Percentiles rank a stretch among this genome's conserved stretches.
Evolutionary conservation across 2,113 vertebrate species (phyloP).

Genomic region (Micronisus gabar): DNA sequence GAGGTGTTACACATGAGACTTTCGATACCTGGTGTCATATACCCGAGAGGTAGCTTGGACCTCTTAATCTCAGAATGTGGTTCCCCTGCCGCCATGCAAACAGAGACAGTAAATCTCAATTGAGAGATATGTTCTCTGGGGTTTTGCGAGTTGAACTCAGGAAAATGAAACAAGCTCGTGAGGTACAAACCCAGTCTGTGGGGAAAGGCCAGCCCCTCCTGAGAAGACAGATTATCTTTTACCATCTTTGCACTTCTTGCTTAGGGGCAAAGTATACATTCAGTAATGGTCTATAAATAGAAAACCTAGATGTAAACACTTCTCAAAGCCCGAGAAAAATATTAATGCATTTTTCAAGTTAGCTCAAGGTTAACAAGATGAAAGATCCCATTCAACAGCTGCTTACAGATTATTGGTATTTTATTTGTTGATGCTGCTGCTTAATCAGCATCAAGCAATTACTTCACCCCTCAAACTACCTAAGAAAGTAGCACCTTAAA

Average conservation of each 20-base stretch:
- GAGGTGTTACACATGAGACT: not conserved
- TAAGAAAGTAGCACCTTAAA: not conserved
- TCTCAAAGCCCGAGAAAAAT: not conserved
- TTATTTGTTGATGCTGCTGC: not conserved
- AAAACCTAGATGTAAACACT: not conserved
- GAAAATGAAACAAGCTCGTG: not conserved
- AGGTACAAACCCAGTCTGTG: not conserved
- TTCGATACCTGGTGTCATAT: not conserved
- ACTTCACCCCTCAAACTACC: not conserved
- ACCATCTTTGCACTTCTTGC: not conserved
- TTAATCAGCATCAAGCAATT: not conserved
- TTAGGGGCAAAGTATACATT: not conserved
- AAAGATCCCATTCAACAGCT: not conserved
- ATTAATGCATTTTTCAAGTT: not conserved
- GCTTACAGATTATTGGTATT: not conserved
- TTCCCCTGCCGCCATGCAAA: not conserved
- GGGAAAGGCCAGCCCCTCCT: not conserved
- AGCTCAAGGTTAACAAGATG: not conserved
- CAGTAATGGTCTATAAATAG: not conserved
- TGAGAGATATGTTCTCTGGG: not conserved
- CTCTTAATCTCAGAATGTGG: fast-evolving
- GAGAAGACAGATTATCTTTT: not conserved
- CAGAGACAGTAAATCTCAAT: not conserved
- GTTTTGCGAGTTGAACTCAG: not conserved
- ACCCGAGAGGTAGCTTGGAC: not conserved